Evolutionary conservation across 2,113 vertebrate genomes (phyloP), one percentile per base, ranked within the genome.

Genomic region (Origma solitaria): DNA sequence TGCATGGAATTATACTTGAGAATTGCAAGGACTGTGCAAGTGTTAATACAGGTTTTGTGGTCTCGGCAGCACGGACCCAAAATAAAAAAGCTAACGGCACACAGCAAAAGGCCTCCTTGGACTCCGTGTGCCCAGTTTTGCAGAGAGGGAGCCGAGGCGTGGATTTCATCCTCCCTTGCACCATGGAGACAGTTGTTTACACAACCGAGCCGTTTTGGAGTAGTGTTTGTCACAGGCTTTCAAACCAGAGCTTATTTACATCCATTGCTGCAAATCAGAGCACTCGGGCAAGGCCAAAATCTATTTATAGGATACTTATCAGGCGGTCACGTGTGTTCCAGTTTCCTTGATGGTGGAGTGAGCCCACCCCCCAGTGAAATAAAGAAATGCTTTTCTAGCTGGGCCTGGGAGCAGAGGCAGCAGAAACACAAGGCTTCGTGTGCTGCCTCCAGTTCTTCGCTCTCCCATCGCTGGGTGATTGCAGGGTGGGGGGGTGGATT

Each of bases 261-360:
- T 80, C 54, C 75, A 17, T 71, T 68, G 79, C 72, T 9, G 24
- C 72, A 81, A 75, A 82, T 81, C 49, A n/a, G 68, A 75, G 60
- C 50, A 58, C 78, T 51, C 70, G 71, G 47, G 60, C 83, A 60
- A 81, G 94, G 71, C 64, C 49, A 5, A 31, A 56, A 75, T 80
- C 82, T 86, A 71, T 95, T 93, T 93, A 71, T 90, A 78, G 90
- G 68, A 8, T 10, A 9, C 65, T 90, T 93, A 79, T 42, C 86
- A 68, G 79, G 31, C 7, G 6, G 6, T 78, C 82, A 69, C 2
- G 1, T 51, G 44, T 25, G 83, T 94, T 81, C 76, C 69, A 78
- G 64, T 64, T 92, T 80, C 64, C 82, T 64, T 37, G 40, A 44
- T 81, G 87, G 35, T 42, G 40, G 30, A 56, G 30, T 0, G 22